These are phyloP conservation scores for Lophius americanus DNA, from an alignment of 2,797 vertebrate genomes.

Conservation along the genomic window DNA sequence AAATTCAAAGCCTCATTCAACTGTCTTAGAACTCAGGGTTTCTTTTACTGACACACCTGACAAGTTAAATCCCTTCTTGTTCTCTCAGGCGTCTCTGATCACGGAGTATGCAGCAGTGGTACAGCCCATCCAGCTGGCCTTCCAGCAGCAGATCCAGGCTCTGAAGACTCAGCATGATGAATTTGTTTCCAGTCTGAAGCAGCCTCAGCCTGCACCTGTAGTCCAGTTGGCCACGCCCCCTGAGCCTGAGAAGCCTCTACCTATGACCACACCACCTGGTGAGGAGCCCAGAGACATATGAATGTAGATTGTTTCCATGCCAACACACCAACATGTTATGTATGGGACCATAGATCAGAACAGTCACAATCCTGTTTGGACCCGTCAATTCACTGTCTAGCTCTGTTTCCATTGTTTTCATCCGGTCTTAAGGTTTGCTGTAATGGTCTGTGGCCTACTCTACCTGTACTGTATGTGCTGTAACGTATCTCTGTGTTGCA, in stretches of 20 bases:
- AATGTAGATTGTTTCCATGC: neutral
- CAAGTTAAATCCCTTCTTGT: neutral
- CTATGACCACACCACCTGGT: conserved; percentile 79
- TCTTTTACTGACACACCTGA: too few species aligned
- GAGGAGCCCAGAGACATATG: conserved; percentile 39
- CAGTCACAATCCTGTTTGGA: neutral
- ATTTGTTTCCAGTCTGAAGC: conserved; percentile 89
- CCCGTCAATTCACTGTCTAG: too few species aligned
- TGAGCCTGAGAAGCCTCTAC: conserved; percentile 64
- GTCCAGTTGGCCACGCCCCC: conserved; percentile 66
- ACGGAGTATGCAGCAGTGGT: conserved; percentile 90
- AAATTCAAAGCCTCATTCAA: too few species aligned
- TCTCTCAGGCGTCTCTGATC: conserved; percentile 90
- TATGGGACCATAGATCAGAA: neutral
- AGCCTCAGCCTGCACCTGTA: conserved; percentile 77
- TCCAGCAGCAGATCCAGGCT: conserved; percentile 96
- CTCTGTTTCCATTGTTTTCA: neutral
- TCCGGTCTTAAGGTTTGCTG: neutral
- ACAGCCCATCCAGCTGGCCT: conserved; percentile 93
- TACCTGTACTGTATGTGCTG: neutral
- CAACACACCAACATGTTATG: neutral
- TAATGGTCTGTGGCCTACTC: neutral
- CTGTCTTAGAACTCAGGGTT: too few species aligned
- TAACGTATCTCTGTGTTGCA: conserved; percentile 47
- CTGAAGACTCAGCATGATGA: conserved; percentile 95